Conservation (phyloP, 2,113 vertebrate species). For the Opisthocomus hoazin region DNA sequence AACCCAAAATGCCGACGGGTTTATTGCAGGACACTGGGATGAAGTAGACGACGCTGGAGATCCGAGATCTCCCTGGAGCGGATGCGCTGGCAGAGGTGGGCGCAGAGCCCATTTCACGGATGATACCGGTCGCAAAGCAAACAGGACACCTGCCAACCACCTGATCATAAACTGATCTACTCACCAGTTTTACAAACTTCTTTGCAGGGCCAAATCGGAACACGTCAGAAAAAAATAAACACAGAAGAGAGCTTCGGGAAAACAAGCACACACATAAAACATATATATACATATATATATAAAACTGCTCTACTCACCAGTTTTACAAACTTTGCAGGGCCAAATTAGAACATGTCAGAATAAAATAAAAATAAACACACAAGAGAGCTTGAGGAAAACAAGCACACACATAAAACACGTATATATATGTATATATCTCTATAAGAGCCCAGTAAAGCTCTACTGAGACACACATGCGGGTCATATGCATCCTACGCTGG, state of each 20-base stretch:
- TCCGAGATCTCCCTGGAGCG: not conserved
- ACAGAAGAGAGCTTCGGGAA: not conserved
- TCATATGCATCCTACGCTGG: not conserved
- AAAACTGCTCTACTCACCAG: not conserved
- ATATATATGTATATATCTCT: no score
- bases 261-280: not conserved
- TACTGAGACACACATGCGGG: not conserved
- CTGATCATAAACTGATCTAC: not conserved
- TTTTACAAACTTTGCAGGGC: not conserved
- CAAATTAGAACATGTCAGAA: not conserved
- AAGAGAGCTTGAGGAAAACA: not conserved
- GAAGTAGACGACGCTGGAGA: not conserved
- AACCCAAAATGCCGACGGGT: not conserved
- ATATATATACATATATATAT: no score
- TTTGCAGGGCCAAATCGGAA: not conserved
- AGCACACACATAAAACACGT: not conserved
- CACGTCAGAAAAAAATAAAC: not conserved
- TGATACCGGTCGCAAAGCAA: not conserved
- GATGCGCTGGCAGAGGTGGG: not conserved
- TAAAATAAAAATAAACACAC: not conserved
- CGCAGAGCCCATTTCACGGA: not conserved
- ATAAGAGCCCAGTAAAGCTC: not conserved
- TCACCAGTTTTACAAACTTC: not conserved
- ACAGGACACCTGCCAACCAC: not conserved
- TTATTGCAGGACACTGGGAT: not conserved